A percentile compares a stretch with the other conserved stretches of the same genome.
Evolutionary conservation across 1,140 invertebrate species (phyloP).

Genomic region (Saccostrea glomerata): DNA sequence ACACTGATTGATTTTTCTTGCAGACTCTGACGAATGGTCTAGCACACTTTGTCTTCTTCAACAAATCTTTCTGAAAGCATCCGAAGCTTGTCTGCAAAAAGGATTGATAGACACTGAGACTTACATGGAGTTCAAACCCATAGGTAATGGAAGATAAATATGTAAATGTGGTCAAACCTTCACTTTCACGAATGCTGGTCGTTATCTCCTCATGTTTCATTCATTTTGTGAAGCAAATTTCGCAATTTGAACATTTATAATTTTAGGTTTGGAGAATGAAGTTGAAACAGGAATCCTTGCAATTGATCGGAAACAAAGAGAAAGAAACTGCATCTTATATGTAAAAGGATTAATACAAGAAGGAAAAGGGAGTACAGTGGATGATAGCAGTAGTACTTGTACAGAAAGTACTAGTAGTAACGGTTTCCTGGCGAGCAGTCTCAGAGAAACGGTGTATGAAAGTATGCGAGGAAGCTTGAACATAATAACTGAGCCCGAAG

Average conservation of each 20-base stretch:
- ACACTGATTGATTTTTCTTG: background rate
- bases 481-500: slow-evolving; percentile 79
- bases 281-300: slow-evolving; percentile 95
- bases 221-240: background rate
- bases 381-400: slow-evolving; percentile 88
- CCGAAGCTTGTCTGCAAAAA: slow-evolving; percentile 20
- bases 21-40: background rate
- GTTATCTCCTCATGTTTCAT: background rate
- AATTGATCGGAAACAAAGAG: slow-evolving; percentile 89
- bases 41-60: background rate
- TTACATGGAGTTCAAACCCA: slow-evolving; percentile 11
- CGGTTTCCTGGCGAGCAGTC: slow-evolving; percentile 85
- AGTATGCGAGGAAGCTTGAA: slow-evolving; percentile 63
- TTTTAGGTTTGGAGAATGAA: slow-evolving; percentile 86
- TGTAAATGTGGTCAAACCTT: background rate
- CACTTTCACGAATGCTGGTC: background rate
- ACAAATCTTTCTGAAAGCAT: slow-evolving; percentile 12
- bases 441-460: slow-evolving; percentile 82
- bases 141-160: background rate
- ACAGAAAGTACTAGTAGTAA: slow-evolving; percentile 88
- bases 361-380: slow-evolving; percentile 88
- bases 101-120: slow-evolving; percentile 14
- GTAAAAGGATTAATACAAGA: slow-evolving; percentile 96
- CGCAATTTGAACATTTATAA: no score
- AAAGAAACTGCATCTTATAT: slow-evolving; percentile 95